Evolutionary conservation across 23 tunicate species (phyloP).

Genomic region (Diplosoma virens): DNA sequence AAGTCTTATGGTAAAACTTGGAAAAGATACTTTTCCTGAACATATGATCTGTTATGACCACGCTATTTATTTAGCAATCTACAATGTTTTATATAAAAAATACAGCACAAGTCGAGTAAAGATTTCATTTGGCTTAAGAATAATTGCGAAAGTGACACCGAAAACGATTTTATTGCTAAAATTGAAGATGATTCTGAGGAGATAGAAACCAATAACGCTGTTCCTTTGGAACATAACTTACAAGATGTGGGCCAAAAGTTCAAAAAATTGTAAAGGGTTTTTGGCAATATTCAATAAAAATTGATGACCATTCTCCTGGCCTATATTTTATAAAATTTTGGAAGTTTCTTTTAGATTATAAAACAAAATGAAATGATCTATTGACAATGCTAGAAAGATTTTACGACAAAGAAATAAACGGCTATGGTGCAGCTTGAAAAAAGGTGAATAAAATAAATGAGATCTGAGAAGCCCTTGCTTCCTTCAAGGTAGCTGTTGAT

Average conservation of each 20-base stretch:
- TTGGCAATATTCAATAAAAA: conserved; percentile 35
- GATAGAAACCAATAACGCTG: conserved; percentile 4
- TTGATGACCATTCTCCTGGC: conserved; percentile 34
- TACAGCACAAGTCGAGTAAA: conserved; percentile 3
- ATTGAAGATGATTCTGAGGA: conserved; percentile 30
- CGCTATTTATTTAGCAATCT: conserved; percentile 21
- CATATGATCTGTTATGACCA: conserved; percentile 33
- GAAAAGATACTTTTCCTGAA: conserved; percentile 23
- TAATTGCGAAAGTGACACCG: conserved; percentile 22
- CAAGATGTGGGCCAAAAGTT: conserved; percentile 12
- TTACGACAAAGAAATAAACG: conserved; percentile 35
- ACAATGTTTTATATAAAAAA: conserved; percentile 20
- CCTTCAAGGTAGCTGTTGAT: conserved; percentile 43
- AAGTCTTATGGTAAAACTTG: conserved; percentile 17
- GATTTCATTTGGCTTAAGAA: neutral
- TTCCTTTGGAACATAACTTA: conserved; percentile 20
- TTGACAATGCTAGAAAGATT: conserved; percentile 40
- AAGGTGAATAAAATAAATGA: conserved; percentile 21
- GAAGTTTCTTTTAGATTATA: conserved; percentile 41
- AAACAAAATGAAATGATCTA: conserved; percentile 36
- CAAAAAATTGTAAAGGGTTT: conserved; percentile 31
- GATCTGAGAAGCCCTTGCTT: conserved; percentile 41
- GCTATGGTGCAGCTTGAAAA: conserved; percentile 43
- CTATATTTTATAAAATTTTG: conserved; percentile 32
- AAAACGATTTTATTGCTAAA: conserved; percentile 7